phyloP scores from a whole-genome alignment of 2,113 vertebrate genomes.

The Cyanoderma ruficeps region DNA sequence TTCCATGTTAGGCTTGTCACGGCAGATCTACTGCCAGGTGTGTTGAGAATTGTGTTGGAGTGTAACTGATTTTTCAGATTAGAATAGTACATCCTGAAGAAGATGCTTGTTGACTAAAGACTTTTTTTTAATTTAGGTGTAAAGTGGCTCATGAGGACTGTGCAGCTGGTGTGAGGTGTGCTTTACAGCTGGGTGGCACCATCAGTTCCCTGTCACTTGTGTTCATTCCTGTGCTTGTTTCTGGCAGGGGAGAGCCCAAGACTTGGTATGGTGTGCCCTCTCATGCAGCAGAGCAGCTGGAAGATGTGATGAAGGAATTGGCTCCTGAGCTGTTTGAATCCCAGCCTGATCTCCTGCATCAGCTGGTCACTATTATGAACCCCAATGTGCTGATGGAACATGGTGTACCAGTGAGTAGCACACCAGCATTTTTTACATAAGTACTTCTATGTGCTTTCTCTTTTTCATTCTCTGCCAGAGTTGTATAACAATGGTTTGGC shows the following conservation, averaged over 20 bases:
- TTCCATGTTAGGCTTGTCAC: neutral
- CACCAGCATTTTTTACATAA: neutral
- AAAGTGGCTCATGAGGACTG: neutral
- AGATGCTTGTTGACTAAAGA: neutral
- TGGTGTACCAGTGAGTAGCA: slow-evolving; percentile 89
- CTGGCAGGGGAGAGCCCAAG: slow-evolving; percentile 92
- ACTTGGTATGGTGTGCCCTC: slow-evolving; percentile 98
- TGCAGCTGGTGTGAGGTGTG: neutral
- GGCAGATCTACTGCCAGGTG: neutral
- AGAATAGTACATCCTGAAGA: neutral
- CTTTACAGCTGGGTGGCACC: neutral
- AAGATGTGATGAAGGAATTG: slow-evolving; percentile 95
- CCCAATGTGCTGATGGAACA: slow-evolving; percentile 97
- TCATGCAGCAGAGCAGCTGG: slow-evolving; percentile 93
- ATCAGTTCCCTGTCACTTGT: neutral
- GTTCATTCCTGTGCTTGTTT: neutral
- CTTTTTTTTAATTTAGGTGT: fast-evolving
- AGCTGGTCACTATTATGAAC: slow-evolving; percentile 99
- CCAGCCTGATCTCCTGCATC: slow-evolving; percentile 95
- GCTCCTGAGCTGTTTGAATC: slow-evolving; percentile 96
- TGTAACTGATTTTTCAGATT: neutral
- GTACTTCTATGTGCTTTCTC: fast-evolving
- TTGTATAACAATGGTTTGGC: neutral
- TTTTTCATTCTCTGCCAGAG: neutral
- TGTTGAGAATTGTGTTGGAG: neutral